Percentiles rank a stretch among this genome's conserved stretches.
Conservation (phyloP, 2,797 vertebrate genomes). For the Acipenser oxyrinchus region DNA sequence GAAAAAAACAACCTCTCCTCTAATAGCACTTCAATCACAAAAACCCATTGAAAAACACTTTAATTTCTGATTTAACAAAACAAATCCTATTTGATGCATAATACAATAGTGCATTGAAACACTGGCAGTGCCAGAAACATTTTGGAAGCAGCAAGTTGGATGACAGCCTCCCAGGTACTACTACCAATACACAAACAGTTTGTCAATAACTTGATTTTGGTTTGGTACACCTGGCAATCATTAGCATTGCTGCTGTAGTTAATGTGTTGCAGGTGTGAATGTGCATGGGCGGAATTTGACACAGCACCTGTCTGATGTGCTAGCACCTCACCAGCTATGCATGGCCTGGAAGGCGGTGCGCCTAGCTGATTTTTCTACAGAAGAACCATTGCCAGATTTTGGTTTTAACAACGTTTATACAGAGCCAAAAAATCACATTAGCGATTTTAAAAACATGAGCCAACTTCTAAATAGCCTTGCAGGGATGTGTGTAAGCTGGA, state of each 20-base stretch:
- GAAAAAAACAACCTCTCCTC: too few species aligned
- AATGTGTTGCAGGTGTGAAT: conserved; percentile 78
- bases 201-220: too few species aligned
- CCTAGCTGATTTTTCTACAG: not conserved
- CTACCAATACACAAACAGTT: too few species aligned
- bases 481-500: not conserved
- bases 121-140: too few species aligned
- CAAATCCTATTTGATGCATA: too few species aligned
- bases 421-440: conserved; percentile 12
- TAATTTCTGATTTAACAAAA: too few species aligned
- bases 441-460: not conserved
- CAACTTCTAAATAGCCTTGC: conserved; percentile 2
- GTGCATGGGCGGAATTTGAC: conserved; percentile 50
- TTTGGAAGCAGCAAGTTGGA: too few species aligned
- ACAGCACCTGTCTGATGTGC: conserved; percentile 55
- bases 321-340: conserved; percentile 20
- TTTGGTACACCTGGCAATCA: conserved; percentile 70
- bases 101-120: too few species aligned
- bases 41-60: too few species aligned
- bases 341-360: not conserved
- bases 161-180: too few species aligned
- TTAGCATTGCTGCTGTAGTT: conserved; percentile 66
- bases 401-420: conserved; percentile 11
- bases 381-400: conserved; percentile 2
- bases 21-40: too few species aligned